A percentile compares a stretch with the other conserved stretches of the same genome.
Evolutionary conservation across 2,888 invertebrate species (phyloP).

Genomic region (Leucozona laternaria): DNA sequence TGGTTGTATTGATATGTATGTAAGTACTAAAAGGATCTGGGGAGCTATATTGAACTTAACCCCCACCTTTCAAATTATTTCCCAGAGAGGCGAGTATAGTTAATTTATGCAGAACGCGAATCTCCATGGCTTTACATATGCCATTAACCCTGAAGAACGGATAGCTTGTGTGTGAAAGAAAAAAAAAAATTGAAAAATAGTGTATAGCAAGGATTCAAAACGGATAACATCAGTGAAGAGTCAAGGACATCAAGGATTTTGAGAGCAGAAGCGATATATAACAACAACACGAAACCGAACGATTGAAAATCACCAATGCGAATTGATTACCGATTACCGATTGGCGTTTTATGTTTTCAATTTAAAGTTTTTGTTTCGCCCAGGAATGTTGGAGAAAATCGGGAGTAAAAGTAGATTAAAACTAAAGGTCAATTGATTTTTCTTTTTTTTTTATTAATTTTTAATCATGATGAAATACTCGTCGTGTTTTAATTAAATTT

Average conservation of each 20-base stretch:
- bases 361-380: conserved; percentile 51
- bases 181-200: neutral
- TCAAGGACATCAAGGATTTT: conserved; percentile 17
- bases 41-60: conserved; percentile 3
- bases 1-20: no score
- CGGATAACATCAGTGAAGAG: neutral
- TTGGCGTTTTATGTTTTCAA: conserved; percentile 66
- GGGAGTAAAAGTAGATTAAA: conserved; percentile 4
- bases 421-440: conserved; percentile 30
- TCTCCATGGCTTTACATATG: conserved; percentile 56
- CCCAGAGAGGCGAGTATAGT: neutral
- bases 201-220: conserved; percentile 14
- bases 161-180: conserved; percentile 10
- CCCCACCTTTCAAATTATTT: conserved; percentile 22
- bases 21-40: conserved; percentile 9
- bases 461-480: neutral
- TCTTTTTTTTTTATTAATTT: neutral
- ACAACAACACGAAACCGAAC: conserved; percentile 1
- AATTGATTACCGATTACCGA: conserved; percentile 69
- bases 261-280: neutral
- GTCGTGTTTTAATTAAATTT: neutral
- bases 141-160: conserved; percentile 57
- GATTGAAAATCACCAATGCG: conserved; percentile 44
- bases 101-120: conserved; percentile 57
- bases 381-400: conserved; percentile 28